A percentile compares a stretch with the other conserved stretches of the same genome.
phyloP scores from a whole-genome alignment of 64 coral and sea anemone species.

The Catalaphyllia jardinei region DNA sequence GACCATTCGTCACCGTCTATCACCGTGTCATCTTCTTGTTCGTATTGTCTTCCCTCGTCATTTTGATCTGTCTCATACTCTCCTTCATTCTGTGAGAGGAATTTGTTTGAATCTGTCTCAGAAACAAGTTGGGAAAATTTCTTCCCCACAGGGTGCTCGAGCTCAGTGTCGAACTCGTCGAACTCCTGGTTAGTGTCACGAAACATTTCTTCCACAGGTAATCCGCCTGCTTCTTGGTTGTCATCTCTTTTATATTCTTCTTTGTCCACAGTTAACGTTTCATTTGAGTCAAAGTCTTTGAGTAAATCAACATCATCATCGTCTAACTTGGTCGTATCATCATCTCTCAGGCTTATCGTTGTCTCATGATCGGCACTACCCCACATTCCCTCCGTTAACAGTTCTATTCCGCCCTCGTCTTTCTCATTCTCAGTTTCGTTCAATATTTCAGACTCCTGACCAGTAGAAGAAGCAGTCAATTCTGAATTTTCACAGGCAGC shows the following conservation, averaged over 20 bases:
- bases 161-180: not conserved
- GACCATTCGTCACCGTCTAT: not conserved
- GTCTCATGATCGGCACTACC: slow-evolving; percentile 9
- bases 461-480: too few relatives aligned
- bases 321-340: not conserved
- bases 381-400: not conserved
- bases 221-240: not conserved
- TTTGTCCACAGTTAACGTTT: not conserved
- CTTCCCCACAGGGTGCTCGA: not conserved
- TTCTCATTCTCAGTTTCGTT: not conserved
- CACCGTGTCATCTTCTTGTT: not conserved
- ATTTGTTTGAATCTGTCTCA: not conserved
- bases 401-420: not conserved
- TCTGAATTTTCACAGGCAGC: not conserved
- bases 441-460: too few relatives aligned
- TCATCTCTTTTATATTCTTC: not conserved
- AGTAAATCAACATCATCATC: slow-evolving; percentile 12
- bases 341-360: not conserved
- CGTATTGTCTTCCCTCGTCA: not conserved
- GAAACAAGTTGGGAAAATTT: not conserved
- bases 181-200: not conserved
- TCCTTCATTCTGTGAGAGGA: not conserved
- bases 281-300: not conserved
- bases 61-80: not conserved
- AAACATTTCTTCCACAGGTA: not conserved